Evolutionary conservation across 2,797 vertebrate species (phyloP).

Genomic region (Bothrops alternatus): DNA sequence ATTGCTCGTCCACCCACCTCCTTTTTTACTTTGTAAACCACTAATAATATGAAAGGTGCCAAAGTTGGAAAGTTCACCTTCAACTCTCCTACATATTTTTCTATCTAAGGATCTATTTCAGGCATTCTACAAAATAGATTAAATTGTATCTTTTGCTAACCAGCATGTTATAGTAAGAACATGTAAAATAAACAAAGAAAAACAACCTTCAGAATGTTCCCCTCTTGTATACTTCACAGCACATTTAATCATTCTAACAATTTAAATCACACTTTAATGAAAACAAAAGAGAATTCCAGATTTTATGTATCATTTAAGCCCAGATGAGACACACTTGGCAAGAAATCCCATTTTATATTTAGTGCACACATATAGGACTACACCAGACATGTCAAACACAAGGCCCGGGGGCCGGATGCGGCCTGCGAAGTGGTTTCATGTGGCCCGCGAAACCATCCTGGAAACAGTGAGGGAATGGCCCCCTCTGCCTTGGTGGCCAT

Average conservation of each 20-base stretch:
- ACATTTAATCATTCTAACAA: not conserved
- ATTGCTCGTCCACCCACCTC: not conserved
- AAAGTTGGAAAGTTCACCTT: slow-evolving; percentile 30
- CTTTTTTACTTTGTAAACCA: not conserved
- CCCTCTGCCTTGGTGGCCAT: too few relatives aligned
- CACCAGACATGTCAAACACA: too few relatives aligned
- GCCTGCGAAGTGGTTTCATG: too few relatives aligned
- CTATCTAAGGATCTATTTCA: not conserved
- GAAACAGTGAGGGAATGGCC: too few relatives aligned
- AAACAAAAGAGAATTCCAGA: not conserved
- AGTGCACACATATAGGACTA: not conserved
- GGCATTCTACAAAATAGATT: not conserved
- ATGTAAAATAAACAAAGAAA: accelerated
- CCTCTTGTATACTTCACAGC: not conserved
- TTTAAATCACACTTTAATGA: not conserved
- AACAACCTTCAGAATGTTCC: not conserved
- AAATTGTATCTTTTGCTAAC: not conserved
- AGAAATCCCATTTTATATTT: not conserved
- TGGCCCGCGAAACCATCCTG: too few relatives aligned
- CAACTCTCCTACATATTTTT: not conserved
- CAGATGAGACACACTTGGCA: not conserved
- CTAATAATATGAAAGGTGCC: not conserved
- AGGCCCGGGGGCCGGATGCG: too few relatives aligned
- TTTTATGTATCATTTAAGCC: not conserved
- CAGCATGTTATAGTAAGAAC: accelerated